These are phyloP conservation scores for Mystacornis crossleyi DNA, from an alignment of 2,113 vertebrate species.

Conservation along the genomic window DNA sequence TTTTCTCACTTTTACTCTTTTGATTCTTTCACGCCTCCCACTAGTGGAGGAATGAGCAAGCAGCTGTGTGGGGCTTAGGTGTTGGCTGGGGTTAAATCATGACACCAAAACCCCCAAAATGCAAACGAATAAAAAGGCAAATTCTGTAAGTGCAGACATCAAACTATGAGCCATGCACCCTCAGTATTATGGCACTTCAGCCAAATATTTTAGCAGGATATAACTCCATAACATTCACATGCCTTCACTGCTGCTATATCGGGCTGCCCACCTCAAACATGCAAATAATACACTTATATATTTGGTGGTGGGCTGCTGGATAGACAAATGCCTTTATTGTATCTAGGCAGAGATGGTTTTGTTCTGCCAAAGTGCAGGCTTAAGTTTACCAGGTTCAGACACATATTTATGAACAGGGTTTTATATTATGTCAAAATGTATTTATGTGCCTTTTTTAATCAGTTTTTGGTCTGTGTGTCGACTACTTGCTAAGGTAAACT, in stretches of 20 bases:
- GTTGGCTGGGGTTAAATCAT: background rate
- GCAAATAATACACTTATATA: background rate
- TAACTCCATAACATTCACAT: background rate
- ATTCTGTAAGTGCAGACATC: background rate
- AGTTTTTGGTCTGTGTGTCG: background rate
- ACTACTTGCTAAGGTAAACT: background rate
- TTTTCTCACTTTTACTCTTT: background rate
- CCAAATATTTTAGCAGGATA: background rate
- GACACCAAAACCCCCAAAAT: background rate
- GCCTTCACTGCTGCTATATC: background rate
- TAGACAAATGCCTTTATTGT: background rate
- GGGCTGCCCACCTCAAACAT: rapidly evolving
- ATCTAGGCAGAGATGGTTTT: background rate
- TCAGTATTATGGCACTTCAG: background rate
- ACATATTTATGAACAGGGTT: background rate
- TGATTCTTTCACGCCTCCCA: background rate
- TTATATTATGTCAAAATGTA: background rate
- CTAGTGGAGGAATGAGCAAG: rapidly evolving
- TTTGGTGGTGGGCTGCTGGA: background rate
- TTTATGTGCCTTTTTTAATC: background rate
- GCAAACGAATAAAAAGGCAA: background rate
- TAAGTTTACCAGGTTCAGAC: background rate
- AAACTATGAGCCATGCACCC: background rate
- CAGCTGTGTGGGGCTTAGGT: background rate
- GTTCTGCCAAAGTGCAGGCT: background rate